phyloP scores from a whole-genome alignment of 1,140 invertebrate species.

The Drosophila micromelanica region DNA sequence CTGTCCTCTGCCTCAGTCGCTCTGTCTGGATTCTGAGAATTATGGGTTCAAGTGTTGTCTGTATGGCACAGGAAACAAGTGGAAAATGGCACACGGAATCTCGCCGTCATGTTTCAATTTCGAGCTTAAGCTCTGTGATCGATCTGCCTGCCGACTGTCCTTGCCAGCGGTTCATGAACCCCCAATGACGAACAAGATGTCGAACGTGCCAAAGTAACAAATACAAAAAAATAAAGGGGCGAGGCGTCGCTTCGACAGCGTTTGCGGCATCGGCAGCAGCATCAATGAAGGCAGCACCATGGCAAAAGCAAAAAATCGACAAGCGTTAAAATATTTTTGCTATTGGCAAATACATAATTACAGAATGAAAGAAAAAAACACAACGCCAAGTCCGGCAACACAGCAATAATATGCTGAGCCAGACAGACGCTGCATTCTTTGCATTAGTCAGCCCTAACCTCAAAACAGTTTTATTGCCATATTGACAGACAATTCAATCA shows the following conservation, averaged over 20 bases:
- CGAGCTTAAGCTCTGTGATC: slow-evolving; percentile 59
- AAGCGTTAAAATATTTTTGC: slow-evolving; percentile 34
- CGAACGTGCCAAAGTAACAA: slow-evolving; percentile 68
- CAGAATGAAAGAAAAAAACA: not conserved
- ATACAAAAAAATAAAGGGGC: slow-evolving; percentile 24
- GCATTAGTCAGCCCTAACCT: slow-evolving; percentile 48
- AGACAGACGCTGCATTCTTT: slow-evolving; percentile 11
- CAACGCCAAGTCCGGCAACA: not conserved
- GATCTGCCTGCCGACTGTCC: slow-evolving; percentile 62
- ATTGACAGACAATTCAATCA: slow-evolving; percentile 78
- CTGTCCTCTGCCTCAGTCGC: slow-evolving; percentile 4
- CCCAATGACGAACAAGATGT: slow-evolving; percentile 56
- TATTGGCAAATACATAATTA: slow-evolving; percentile 22
- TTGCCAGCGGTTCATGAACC: slow-evolving; percentile 79
- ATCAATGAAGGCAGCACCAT: slow-evolving; percentile 10
- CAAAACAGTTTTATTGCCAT: slow-evolving; percentile 68
- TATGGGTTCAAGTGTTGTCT: slow-evolving; percentile 56
- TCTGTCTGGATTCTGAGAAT: slow-evolving; percentile 53
- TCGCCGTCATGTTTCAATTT: slow-evolving; percentile 49
- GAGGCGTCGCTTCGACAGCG: slow-evolving; percentile 12
- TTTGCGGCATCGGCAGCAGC: slow-evolving; percentile 11
- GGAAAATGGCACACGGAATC: slow-evolving; percentile 54
- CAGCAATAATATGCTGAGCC: not conserved
- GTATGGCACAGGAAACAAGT: slow-evolving; percentile 46
- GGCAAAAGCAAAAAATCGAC: slow-evolving; percentile 31